phyloP scores from a whole-genome alignment of 1,140 invertebrate species.

The Lepidotrigona ventralis region DNA sequence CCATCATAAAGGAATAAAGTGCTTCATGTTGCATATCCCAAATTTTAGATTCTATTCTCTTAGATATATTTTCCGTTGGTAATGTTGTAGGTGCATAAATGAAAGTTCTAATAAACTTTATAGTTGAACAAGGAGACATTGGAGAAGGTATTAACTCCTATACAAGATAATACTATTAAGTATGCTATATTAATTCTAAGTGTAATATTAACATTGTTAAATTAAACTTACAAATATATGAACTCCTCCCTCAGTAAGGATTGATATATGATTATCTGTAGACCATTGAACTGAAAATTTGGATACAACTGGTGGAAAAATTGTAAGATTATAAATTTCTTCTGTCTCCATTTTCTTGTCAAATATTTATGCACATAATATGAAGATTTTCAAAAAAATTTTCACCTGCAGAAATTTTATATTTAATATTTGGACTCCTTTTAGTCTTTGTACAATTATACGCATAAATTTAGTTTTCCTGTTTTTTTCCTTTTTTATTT shows the following conservation, averaged over 20 bases:
- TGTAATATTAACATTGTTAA: not conserved
- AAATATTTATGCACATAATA: not conserved
- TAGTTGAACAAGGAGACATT: conserved; percentile 57
- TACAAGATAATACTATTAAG: not conserved
- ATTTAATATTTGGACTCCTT: not conserved
- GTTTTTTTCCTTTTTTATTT: not conserved
- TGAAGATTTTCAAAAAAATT: not conserved
- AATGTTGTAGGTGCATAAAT: conserved; percentile 67
- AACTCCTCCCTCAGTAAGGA: conserved; percentile 73
- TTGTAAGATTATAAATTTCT: conserved; percentile 70
- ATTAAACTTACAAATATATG: conserved; percentile 73
- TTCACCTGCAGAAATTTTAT: not conserved
- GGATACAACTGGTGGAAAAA: conserved; percentile 68
- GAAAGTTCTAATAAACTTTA: conserved; percentile 73
- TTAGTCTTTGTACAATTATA: not conserved
- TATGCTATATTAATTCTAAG: not conserved
- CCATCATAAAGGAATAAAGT: conserved; percentile 69
- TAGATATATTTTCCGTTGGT: conserved; percentile 59
- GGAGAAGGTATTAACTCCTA: conserved; percentile 74
- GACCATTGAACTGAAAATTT: conserved; percentile 75
- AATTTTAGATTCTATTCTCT: conserved; percentile 60
- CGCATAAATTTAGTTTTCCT: not conserved
- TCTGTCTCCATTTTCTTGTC: conserved; percentile 53
- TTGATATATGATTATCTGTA: conserved; percentile 74
- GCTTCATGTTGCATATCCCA: conserved; percentile 67